phyloP scores from a whole-genome alignment of 2,797 vertebrate genomes.

The Hyperoplus immaculatus region DNA sequence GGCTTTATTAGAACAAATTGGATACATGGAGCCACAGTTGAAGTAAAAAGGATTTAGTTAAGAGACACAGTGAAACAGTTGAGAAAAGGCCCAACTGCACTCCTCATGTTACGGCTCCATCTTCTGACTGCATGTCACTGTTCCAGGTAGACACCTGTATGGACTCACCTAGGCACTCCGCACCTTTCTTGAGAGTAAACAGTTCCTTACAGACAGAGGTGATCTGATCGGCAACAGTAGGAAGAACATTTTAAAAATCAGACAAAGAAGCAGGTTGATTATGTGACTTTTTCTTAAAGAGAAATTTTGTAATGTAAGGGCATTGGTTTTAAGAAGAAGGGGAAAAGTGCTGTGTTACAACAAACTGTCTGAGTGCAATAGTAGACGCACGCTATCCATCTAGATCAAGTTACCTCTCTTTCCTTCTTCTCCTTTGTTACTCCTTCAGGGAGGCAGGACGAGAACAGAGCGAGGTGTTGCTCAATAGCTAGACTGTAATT shows the following conservation, averaged over 20 bases:
- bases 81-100: slow-evolving; percentile 41
- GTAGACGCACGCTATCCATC: slow-evolving; percentile 54
- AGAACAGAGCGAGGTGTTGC: slow-evolving; percentile 63
- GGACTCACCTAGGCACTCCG: slow-evolving; percentile 15
- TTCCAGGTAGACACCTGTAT: slow-evolving; percentile 43
- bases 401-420: slow-evolving; percentile 70
- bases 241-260: neutral
- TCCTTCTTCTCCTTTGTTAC: slow-evolving; percentile 70
- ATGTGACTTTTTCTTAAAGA: slow-evolving; percentile 28
- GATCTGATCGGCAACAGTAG: slow-evolving; percentile 26
- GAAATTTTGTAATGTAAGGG: slow-evolving; percentile 15
- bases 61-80: slow-evolving; percentile 26
- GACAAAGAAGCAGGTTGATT: slow-evolving; percentile 8
- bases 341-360: slow-evolving; percentile 34
- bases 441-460: slow-evolving; percentile 44
- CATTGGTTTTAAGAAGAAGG: slow-evolving; percentile 20
- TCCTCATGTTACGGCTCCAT: slow-evolving; percentile 65
- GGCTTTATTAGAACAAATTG: slow-evolving; percentile 29
- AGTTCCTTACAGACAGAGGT: slow-evolving; percentile 31
- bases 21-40: slow-evolving; percentile 22
- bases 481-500: slow-evolving; percentile 64
- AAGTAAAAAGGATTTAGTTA: slow-evolving; percentile 38
- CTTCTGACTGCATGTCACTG: slow-evolving; percentile 50
- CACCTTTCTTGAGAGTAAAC: slow-evolving; percentile 33
- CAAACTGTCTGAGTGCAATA: slow-evolving; percentile 36